Evolutionary conservation across 2,888 invertebrate species (phyloP), one percentile per base, ranked within the genome.

Genomic region (Tipula helvola): DNA sequence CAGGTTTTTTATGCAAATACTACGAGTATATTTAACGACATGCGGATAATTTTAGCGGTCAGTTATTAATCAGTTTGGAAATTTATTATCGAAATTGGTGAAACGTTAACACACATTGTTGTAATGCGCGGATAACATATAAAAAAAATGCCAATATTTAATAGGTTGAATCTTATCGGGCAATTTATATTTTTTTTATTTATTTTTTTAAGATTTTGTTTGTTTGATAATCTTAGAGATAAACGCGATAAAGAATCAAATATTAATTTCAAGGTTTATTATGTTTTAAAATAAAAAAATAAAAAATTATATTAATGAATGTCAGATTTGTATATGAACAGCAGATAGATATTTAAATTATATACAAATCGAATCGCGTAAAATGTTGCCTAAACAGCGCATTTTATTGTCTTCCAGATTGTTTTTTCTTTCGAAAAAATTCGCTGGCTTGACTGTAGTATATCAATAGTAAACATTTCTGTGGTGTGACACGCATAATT

Each of bases 231-330:
- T 71, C 71, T 71, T 71, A 71, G 28, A 71, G 71, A 71, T 71
- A 71, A 71, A 71, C 71, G 71, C 71, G 71, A 71, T 71, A 71
- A 71, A 71, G 71, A 71, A 71, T 71, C 28, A 28, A 71, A 71
- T 71, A 71, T 71, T 71, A 71, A 71, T 71, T 71, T 71, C 71
- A 71, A 71, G 71, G 71, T 71, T 71, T 71, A 71, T 71, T 71
- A 28, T 71, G 71, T 28, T 71, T 57, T 71, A 28, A 71, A 71
- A 71, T 71, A 71, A 71, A 71, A 71, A 71, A 71, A 71, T 71
- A 71, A 71, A 71, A 71, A 71, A 71, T 71, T 71, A 71, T 71
- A 71, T 28, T 71, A 71, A 71, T 71, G 71, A 71, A 71, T 71
- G 71, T 71, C 71, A 71, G 71, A 71, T 71, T 71, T 71, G 71